A percentile compares a stretch with the other conserved stretches of the same genome.
Conservation (phyloP, 2,797 vertebrate genomes). For the Orientallactaga sibirica region DNA sequence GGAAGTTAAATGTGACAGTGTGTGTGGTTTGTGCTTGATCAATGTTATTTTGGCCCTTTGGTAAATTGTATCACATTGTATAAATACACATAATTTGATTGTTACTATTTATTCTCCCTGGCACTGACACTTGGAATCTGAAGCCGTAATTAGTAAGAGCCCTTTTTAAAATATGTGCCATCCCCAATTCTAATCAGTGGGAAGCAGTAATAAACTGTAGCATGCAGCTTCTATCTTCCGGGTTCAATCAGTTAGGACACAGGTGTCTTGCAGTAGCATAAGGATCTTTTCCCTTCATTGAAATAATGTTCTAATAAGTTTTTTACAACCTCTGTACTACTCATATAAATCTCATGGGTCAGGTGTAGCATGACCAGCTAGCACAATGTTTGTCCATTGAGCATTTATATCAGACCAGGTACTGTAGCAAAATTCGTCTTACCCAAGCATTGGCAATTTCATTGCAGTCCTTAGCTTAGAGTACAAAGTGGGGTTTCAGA, state of each 20-base stretch:
- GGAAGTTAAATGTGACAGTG: constrained; percentile 32
- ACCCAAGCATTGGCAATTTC: background rate
- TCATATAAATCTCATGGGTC: constrained; percentile 36
- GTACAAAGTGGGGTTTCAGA: background rate
- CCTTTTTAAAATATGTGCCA: constrained; percentile 30
- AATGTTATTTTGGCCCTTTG: constrained; percentile 36
- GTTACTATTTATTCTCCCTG: constrained; percentile 43
- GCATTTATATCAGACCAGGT: constrained; percentile 9
- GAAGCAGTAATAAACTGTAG: constrained; percentile 3
- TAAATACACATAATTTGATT: constrained; percentile 32
- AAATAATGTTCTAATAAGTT: constrained; percentile 69
- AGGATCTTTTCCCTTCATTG: constrained; percentile 29
- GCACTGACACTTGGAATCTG: constrained; percentile 18
- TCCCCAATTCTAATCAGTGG: constrained; percentile 37
- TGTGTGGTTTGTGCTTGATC: background rate
- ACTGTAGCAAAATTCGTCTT: constrained; percentile 45
- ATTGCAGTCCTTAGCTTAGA: background rate
- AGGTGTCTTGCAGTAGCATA: background rate
- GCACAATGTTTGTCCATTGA: background rate
- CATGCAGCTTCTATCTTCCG: background rate
- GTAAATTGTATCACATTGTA: constrained; percentile 17
- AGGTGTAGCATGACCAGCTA: background rate
- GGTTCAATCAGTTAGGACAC: constrained; percentile 17
- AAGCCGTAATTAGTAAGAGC: constrained; percentile 53
- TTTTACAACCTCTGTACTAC: constrained; percentile 16